phyloP scores from a whole-genome alignment of 1,140 invertebrate genomes.

The Papilio glaucus region DNA sequence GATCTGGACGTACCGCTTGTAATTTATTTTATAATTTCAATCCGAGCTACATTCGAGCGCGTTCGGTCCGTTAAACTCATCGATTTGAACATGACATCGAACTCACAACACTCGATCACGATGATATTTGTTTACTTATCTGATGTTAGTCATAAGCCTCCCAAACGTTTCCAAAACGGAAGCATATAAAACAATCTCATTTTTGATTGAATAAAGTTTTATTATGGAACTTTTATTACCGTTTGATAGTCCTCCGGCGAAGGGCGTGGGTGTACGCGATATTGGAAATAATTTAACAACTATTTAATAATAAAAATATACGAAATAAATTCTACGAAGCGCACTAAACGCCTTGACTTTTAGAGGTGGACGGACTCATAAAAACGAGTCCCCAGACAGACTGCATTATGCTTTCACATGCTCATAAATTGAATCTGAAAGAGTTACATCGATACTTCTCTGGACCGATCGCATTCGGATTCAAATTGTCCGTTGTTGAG shows the following conservation, averaged over 20 bases:
- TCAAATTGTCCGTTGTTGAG: conserved; percentile 38
- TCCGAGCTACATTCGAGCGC: neutral
- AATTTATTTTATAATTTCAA: neutral
- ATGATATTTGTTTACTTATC: conserved; percentile 21
- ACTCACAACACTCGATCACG: too few species aligned
- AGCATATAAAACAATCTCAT: conserved; percentile 16
- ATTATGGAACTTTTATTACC: neutral
- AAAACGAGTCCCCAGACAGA: conserved; percentile 42
- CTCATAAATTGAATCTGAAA: conserved; percentile 50
- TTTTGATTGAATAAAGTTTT: conserved; percentile 6
- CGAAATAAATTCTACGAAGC: conserved; percentile 46
- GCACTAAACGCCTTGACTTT: conserved; percentile 41
- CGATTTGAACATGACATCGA: too few species aligned
- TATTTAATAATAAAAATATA: conserved; percentile 11
- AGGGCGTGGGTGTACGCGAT: neutral
- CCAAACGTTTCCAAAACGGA: conserved; percentile 11
- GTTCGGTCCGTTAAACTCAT: conserved; percentile 8
- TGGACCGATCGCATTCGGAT: conserved; percentile 44
- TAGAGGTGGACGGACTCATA: conserved; percentile 50
- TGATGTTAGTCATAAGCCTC: conserved; percentile 1
- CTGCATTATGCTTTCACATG: conserved; percentile 47
- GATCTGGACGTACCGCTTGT: neutral
- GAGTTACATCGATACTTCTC: conserved; percentile 43
- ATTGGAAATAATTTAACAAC: conserved; percentile 21
- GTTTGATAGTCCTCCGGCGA: conserved; percentile 6